Conservation (phyloP, 2,797 vertebrate genomes). For the Oreortyx pictus region DNA sequence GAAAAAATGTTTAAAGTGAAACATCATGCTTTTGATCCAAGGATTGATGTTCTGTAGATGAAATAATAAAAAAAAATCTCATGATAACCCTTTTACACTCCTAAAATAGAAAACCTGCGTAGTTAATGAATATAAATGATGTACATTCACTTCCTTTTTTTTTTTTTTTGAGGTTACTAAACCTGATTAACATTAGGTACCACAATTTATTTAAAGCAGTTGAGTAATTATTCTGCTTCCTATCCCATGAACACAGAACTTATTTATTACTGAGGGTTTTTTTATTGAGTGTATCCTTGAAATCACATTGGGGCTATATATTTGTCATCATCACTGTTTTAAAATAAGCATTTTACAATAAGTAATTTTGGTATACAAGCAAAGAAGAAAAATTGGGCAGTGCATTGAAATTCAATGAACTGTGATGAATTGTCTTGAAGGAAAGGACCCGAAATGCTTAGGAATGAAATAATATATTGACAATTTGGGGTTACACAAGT, state of each 20-base stretch:
- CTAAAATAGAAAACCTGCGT: slow-evolving; percentile 63
- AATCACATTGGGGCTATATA: slow-evolving; percentile 39
- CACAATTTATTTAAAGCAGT: slow-evolving; percentile 73
- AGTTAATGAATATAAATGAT: slow-evolving; percentile 75
- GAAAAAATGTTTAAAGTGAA: slow-evolving; percentile 20
- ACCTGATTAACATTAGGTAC: slow-evolving; percentile 66
- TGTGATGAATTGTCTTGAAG: slow-evolving; percentile 27
- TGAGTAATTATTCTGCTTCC: slow-evolving; percentile 66
- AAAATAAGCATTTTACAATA: slow-evolving; percentile 29
- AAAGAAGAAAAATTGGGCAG: slow-evolving; percentile 37
- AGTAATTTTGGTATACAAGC: slow-evolving; percentile 1
- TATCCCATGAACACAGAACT: slow-evolving; percentile 26
- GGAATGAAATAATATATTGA: slow-evolving; percentile 35
- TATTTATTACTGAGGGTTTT: slow-evolving; percentile 41
- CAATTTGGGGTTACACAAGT: slow-evolving; percentile 46
- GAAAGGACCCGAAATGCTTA: slow-evolving; percentile 47
- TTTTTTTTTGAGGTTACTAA: slow-evolving; percentile 66
- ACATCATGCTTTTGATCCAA: slow-evolving; percentile 29
- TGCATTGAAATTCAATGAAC: slow-evolving; percentile 50
- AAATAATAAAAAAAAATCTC: slow-evolving; percentile 19
- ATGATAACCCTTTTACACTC: slow-evolving; percentile 59
- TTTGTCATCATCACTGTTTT: slow-evolving; percentile 38
- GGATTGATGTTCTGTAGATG: slow-evolving; percentile 6
- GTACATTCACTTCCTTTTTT: slow-evolving; percentile 71
- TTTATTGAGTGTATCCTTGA: slow-evolving; percentile 47